A percentile compares a stretch with the other conserved stretches of the same genome.
Evolutionary conservation across 1,140 invertebrate species (phyloP).

Genomic region (Antheraea pernyi): DNA sequence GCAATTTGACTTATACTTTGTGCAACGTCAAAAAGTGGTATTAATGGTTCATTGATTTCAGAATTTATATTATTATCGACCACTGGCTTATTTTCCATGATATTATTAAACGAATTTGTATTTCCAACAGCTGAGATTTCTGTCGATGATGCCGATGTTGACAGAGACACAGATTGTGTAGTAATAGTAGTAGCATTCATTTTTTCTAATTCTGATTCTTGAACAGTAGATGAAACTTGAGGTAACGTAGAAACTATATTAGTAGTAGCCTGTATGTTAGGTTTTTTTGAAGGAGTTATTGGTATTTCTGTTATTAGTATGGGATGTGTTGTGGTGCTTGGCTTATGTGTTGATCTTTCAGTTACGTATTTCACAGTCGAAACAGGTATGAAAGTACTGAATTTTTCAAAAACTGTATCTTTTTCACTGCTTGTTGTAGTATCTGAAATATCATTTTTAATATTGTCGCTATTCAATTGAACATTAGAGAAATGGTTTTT

Average conservation of each 20-base stretch:
- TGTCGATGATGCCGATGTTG: conserved; percentile 54
- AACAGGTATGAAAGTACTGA: conserved; percentile 47
- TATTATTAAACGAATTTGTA: conserved; percentile 12
- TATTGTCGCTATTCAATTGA: conserved; percentile 33
- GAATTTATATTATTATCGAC: conserved; percentile 24
- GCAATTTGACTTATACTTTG: conserved; percentile 74
- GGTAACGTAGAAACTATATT: conserved; percentile 20
- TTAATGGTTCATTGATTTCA: conserved; percentile 34
- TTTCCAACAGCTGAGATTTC: conserved; percentile 40
- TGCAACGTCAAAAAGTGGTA: conserved; percentile 66
- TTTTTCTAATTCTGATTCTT: conserved; percentile 46
- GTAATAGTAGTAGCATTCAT: conserved; percentile 61
- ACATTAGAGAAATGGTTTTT: conserved; percentile 22
- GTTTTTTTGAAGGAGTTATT: conserved; percentile 21
- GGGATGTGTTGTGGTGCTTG: conserved; percentile 26
- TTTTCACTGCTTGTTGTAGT: conserved; percentile 28
- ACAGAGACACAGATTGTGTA: conserved; percentile 66
- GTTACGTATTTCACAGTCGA: conserved; percentile 44
- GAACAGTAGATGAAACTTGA: conserved; percentile 29
- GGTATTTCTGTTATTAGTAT: conserved; percentile 24
- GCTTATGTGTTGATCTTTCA: conserved; percentile 38
- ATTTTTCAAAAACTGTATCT: conserved; percentile 32
- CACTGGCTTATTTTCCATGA: conserved; percentile 22
- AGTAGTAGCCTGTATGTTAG: conserved; percentile 33
- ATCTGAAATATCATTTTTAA: conserved; percentile 24